Evolutionary conservation across 2,888 invertebrate species (phyloP), one percentile per base, ranked within the genome.

Genomic region (Isoperla grammatica): DNA sequence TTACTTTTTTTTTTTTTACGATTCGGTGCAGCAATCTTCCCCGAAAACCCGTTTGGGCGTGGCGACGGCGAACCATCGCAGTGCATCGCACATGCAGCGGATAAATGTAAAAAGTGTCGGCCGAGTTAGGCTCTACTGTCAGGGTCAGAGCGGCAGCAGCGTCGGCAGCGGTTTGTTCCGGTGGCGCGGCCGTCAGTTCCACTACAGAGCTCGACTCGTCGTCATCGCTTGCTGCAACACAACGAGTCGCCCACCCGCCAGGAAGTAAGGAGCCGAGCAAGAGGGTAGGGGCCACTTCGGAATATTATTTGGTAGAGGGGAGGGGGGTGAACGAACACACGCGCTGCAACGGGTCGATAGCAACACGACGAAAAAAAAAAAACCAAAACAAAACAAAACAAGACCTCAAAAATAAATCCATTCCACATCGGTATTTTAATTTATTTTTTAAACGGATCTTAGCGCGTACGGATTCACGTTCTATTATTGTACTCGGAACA

Each of bases 41-140:
- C 49, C 53, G 19, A 50, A 53, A 57, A 62, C 59, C 29, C 57
- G 63, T 60, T 48, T 54, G 63, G 63, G 63, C 63, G 63, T 63
- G 63, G 63, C 63, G 45, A 53, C n/a, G 8, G 49, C 49, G 22
- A 23, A 20, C 11, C 22, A 23, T 23, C 42, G 5, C 42, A 12
- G 5, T 4, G 42, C 13, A n/a, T n/a, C 11, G 42, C 42, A 40
- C 11, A 12, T 48, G 22, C 48, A 48, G 20, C 22, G 22, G 6
- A 29, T 35, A 29, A 29, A 29, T 17, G 50, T 23, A 15, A 29
- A 29, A 29, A 29, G 35, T 29, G 48, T 48, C n/a, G 9, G 22
- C n/a, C 48, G 48, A 48, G 20, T 12, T 9, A 5, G 48, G 48
- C 23, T n/a, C n/a, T 8, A 22, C 48, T 12, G 50, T 50, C 15